phyloP scores from a whole-genome alignment of 2,888 invertebrate genomes.

The Scaptomyza flava region DNA sequence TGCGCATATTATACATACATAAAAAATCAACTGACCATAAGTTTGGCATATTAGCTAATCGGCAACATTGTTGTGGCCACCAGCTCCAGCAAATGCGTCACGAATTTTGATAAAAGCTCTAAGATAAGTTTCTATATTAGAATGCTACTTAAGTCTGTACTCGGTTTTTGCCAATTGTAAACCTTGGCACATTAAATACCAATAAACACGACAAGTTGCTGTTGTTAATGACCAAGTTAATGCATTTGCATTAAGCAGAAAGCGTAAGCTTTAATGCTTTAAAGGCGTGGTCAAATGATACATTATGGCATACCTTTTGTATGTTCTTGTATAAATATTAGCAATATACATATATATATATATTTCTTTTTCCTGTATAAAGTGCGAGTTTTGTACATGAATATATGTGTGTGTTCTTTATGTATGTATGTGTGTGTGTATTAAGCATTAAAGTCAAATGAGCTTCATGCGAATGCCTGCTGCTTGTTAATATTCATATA shows the following conservation, averaged over 20 bases:
- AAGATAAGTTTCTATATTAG: conserved; percentile 30
- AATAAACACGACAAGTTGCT: conserved; percentile 71
- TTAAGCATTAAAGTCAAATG: conserved; percentile 44
- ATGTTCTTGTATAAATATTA: conserved; percentile 18
- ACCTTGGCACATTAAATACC: conserved; percentile 71
- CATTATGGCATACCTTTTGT: conserved; percentile 44
- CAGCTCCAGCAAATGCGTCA: conserved; percentile 1
- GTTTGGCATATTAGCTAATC: conserved; percentile 74
- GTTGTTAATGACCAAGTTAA: conserved; percentile 75
- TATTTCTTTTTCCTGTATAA: conserved; percentile 43
- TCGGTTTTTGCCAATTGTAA: not conserved
- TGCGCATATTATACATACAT: conserved; percentile 74
- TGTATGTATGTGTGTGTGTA: conserved; percentile 17
- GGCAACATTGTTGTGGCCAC: conserved; percentile 6
- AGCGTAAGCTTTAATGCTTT: conserved; percentile 32
- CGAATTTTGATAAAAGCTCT: conserved; percentile 6
- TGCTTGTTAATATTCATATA: not conserved
- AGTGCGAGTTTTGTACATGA: conserved; percentile 21
- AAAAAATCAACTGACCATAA: conserved; percentile 79
- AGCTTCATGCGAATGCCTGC: conserved; percentile 29
- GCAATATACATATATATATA: conserved; percentile 21
- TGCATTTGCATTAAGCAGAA: conserved; percentile 53
- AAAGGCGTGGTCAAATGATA: conserved; percentile 45
- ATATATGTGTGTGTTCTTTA: conserved; percentile 1
- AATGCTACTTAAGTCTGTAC: conserved; percentile 25